Conservation (phyloP, 2,888 invertebrate species). For the Melinaea menophilus region DNA sequence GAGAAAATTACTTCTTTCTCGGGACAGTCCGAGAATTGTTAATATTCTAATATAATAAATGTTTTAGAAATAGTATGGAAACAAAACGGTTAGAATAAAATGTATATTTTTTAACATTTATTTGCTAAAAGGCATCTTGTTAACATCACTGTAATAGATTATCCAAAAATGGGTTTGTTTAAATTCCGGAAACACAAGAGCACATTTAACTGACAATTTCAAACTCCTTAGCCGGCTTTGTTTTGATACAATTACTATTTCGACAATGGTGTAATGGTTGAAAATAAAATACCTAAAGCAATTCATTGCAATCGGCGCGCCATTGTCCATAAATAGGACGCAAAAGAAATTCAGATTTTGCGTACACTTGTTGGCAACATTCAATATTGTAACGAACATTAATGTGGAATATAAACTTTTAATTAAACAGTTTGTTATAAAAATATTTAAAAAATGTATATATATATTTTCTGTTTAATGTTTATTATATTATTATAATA, state of each 20-base stretch:
- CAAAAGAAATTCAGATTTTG: slow-evolving; percentile 60
- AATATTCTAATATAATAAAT: background rate
- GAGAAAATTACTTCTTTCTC: slow-evolving; percentile 38
- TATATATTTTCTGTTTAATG: too few species aligned
- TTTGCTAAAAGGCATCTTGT: background rate
- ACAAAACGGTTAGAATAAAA: background rate
- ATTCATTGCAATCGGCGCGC: slow-evolving; percentile 61
- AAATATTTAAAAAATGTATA: too few species aligned
- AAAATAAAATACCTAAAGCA: slow-evolving; percentile 65
- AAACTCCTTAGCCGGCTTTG: slow-evolving; percentile 41
- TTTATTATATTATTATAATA: too few species aligned
- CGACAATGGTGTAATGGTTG: slow-evolving; percentile 60
- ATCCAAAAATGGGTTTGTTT: background rate
- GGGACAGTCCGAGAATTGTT: background rate
- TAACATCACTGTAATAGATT: background rate
- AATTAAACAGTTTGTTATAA: slow-evolving; percentile 10
- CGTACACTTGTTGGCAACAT: slow-evolving; percentile 26
- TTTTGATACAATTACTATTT: slow-evolving; percentile 60
- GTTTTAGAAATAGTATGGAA: background rate
- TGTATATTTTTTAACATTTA: background rate
- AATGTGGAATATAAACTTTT: slow-evolving; percentile 20
- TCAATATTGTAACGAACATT: slow-evolving; percentile 17
- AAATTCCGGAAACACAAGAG: slow-evolving; percentile 8
- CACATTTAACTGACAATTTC: slow-evolving; percentile 23
- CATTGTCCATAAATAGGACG: slow-evolving; percentile 67